Conservation (phyloP, 2,888 invertebrate species). For the Drosophila sordidula region DNA sequence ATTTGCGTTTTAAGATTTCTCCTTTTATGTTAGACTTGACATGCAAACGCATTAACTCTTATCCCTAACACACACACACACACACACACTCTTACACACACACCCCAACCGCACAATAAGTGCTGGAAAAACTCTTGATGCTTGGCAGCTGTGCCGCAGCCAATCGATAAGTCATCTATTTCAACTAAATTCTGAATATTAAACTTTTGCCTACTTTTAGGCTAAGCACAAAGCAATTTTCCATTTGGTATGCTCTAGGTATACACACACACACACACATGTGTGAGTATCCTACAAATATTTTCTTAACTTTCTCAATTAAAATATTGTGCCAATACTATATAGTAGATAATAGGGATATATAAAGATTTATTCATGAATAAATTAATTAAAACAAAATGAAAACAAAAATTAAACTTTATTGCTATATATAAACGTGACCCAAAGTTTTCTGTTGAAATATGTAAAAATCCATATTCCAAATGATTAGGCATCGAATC, state of each 20-base stretch:
- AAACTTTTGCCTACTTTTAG: constrained; percentile 53
- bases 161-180: constrained; percentile 52
- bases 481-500: too few relatives aligned
- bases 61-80: constrained; percentile 3
- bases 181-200: constrained; percentile 21
- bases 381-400: background rate
- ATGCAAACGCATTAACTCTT: constrained; percentile 31
- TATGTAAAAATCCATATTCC: too few relatives aligned
- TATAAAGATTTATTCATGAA: background rate
- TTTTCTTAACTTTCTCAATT: background rate
- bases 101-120: constrained; percentile 4
- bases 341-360: background rate
- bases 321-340: background rate
- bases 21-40: constrained; percentile 23
- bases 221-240: constrained; percentile 20
- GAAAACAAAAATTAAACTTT: background rate
- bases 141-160: constrained; percentile 34
- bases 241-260: constrained; percentile 22
- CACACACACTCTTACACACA: constrained; percentile 2
- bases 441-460: too few relatives aligned
- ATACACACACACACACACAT: constrained; percentile 6
- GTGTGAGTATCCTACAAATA: constrained; percentile 14
- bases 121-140: constrained; percentile 19
- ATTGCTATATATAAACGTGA: too few relatives aligned
- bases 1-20: constrained; percentile 33